A percentile compares a stretch with the other conserved stretches of the same genome.
Conservation (phyloP, 2,113 vertebrate species). For the Ahaetulla prasina region DNA sequence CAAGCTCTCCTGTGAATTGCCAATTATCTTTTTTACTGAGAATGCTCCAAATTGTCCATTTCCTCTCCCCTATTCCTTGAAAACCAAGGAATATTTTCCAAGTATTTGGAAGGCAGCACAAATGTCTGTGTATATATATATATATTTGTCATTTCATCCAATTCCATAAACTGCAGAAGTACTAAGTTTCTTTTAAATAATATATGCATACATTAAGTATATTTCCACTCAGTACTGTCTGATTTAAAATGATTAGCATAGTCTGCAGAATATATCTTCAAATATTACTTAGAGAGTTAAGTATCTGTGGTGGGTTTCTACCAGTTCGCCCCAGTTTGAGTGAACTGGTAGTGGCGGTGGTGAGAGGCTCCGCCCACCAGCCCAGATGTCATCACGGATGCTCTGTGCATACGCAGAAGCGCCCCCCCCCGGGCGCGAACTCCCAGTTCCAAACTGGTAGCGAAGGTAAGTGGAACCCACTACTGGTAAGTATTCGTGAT, state of each 20-base stretch:
- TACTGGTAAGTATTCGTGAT: neutral
- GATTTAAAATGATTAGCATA: neutral
- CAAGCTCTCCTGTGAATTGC: slow-evolving; percentile 36
- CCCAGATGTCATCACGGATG: too few species aligned
- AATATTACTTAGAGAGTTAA: neutral
- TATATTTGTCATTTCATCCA: neutral
- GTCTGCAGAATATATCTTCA: neutral
- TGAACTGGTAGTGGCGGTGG: too few species aligned
- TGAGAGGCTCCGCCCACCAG: too few species aligned
- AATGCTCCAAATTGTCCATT: neutral
- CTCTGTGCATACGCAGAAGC: too few species aligned
- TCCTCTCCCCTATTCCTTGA: neutral
- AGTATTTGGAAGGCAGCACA: neutral
- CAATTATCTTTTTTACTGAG: neutral
- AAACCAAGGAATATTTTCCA: neutral
- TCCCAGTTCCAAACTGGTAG: too few species aligned
- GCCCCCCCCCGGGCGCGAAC: too few species aligned
- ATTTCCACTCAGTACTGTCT: neutral
- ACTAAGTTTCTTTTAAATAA: neutral
- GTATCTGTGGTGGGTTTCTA: neutral
- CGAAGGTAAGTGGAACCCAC: too few species aligned
- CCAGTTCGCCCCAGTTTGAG: too few species aligned
- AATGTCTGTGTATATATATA: neutral
- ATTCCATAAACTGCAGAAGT: neutral
- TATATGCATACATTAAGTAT: neutral